These are phyloP conservation scores for Dryococelus australis DNA, from an alignment of 2,888 invertebrate species.

Conservation along the genomic window DNA sequence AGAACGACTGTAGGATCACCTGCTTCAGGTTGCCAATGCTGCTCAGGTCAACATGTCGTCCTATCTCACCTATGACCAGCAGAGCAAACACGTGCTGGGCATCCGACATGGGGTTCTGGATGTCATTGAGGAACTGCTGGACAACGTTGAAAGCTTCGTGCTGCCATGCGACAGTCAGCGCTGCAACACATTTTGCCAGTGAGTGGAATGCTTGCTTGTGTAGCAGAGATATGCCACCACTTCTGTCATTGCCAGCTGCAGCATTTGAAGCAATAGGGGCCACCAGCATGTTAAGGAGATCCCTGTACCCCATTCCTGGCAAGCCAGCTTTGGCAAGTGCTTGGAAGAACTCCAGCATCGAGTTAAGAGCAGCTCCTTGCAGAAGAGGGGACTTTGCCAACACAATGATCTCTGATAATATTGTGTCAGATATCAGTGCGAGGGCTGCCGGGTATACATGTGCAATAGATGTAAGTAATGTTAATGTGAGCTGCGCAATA, in stretches of 20 bases:
- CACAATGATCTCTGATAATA: constrained; percentile 84
- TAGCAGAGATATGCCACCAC: constrained; percentile 33
- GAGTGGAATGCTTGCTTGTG: constrained; percentile 83
- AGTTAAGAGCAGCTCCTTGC: constrained; percentile 90
- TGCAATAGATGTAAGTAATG: constrained; percentile 83
- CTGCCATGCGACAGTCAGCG: constrained; percentile 83
- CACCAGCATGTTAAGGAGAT: constrained; percentile 79
- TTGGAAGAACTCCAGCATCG: constrained; percentile 91
- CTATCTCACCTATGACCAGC: constrained; percentile 96
- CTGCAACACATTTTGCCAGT: constrained; percentile 95
- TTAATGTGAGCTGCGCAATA: constrained; percentile 91
- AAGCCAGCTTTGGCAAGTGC: constrained; percentile 86
- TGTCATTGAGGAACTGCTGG: constrained; percentile 73
- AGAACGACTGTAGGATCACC: constrained; percentile 86
- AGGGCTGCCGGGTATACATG: constrained; percentile 80
- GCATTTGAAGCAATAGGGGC: constrained; percentile 69
- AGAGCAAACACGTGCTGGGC: constrained; percentile 91
- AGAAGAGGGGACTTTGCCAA: constrained; percentile 91
- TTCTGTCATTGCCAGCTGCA: not conserved
- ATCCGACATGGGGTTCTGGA: constrained; percentile 74
- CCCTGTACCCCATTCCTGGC: constrained; percentile 80
- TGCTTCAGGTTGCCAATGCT: constrained; percentile 76
- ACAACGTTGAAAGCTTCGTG: constrained; percentile 73
- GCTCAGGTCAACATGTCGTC: constrained; percentile 89
- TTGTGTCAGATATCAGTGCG: constrained; percentile 73